Percentiles rank a stretch among this genome's conserved stretches.
These are phyloP conservation scores for Cosmopolites sordidus DNA, from an alignment of 2,888 invertebrate genomes.

Conservation along the genomic window DNA sequence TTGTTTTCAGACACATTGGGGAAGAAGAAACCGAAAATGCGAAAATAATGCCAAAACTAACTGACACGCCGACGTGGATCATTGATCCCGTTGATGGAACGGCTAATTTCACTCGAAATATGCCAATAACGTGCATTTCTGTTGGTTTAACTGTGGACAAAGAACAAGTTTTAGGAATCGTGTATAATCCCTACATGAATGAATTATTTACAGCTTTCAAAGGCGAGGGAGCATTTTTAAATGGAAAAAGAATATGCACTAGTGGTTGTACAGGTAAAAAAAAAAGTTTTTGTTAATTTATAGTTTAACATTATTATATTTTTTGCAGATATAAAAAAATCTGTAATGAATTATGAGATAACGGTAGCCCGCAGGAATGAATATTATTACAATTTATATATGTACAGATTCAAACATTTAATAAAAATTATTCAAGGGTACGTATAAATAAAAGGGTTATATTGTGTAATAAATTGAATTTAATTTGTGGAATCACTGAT, in stretches of 20 bases:
- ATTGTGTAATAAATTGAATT: too few species aligned
- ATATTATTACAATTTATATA: slow-evolving; percentile 42
- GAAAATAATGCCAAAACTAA: slow-evolving; percentile 54
- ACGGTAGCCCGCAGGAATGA: slow-evolving; percentile 42
- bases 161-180: slow-evolving; percentile 61
- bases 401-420: slow-evolving; percentile 43
- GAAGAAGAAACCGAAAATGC: slow-evolving; percentile 61
- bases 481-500: too few species aligned
- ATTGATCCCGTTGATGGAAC: slow-evolving; percentile 88
- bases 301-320: not conserved
- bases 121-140: slow-evolving; percentile 65
- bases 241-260: slow-evolving; percentile 58
- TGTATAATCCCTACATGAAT: slow-evolving; percentile 68
- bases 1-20: slow-evolving; percentile 65
- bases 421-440: slow-evolving; percentile 45
- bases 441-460: too few species aligned
- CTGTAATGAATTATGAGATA: slow-evolving; percentile 45
- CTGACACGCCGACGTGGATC: slow-evolving; percentile 77
- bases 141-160: slow-evolving; percentile 59
- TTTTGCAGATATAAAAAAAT: slow-evolving; percentile 39
- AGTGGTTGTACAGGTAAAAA: slow-evolving; percentile 52
- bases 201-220: slow-evolving; percentile 67
- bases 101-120: slow-evolving; percentile 70
- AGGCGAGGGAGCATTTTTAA: slow-evolving; percentile 71
- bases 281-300: not conserved